A percentile compares a stretch with the other conserved stretches of the same genome.
Evolutionary conservation across 2,888 invertebrate species (phyloP).

Genomic region (Spisula solida): DNA sequence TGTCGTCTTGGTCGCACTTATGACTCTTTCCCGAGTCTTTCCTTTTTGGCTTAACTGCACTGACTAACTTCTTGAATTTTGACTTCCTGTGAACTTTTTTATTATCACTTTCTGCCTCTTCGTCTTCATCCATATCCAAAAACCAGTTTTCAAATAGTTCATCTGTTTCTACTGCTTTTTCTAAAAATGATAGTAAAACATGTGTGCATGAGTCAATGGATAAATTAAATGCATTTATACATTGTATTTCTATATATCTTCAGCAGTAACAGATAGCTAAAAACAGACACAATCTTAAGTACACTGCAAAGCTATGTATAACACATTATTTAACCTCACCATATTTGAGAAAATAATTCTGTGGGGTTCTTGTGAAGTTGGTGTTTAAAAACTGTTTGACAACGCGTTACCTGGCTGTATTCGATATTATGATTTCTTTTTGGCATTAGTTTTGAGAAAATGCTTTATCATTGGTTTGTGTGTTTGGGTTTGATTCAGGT

Average conservation of each 20-base stretch:
- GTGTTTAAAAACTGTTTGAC: too few species aligned
- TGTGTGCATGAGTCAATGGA: neutral
- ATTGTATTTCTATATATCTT: neutral
- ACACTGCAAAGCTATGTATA: too few species aligned
- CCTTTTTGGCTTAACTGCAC: neutral
- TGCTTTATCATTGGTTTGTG: too few species aligned
- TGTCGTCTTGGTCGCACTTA: neutral
- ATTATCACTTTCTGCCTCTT: neutral
- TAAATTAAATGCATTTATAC: neutral
- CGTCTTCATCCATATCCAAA: neutral
- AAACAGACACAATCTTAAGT: neutral
- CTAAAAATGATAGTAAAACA: neutral
- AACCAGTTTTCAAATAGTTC: neutral
- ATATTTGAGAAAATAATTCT: too few species aligned
- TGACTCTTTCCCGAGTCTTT: neutral
- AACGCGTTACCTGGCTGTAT: too few species aligned
- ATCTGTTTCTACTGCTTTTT: neutral
- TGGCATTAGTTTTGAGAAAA: too few species aligned
- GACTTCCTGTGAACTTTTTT: neutral
- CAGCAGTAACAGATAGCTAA: neutral
- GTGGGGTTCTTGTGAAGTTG: too few species aligned
- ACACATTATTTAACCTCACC: neutral
- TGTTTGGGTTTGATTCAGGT: too few species aligned
- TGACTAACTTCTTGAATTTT: too few species aligned
- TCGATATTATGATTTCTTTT: too few species aligned